These are phyloP conservation scores for Samia ricini DNA, from an alignment of 1,140 invertebrate species.

Conservation along the genomic window DNA sequence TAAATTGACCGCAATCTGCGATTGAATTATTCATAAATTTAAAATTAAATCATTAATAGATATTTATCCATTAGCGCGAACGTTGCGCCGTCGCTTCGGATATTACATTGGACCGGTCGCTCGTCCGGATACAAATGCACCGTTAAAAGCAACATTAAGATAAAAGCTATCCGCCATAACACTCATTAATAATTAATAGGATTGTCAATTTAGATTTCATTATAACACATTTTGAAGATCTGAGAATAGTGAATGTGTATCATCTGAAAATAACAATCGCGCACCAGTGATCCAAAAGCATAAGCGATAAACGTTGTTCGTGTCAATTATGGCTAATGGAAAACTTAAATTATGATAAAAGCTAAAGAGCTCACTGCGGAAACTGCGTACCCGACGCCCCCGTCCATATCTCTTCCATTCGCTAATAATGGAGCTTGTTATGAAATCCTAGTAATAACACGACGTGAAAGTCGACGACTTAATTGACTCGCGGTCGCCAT, in stretches of 20 bases:
- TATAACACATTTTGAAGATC: conserved; percentile 54
- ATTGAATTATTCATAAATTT: conserved; percentile 60
- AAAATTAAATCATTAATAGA: conserved; percentile 58
- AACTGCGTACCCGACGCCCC: conserved; percentile 55
- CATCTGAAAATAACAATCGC: conserved; percentile 73
- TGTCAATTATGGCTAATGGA: conserved; percentile 77
- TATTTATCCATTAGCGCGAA: conserved; percentile 69
- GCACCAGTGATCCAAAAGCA: conserved; percentile 55
- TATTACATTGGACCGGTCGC: conserved; percentile 66
- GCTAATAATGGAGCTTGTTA: conserved; percentile 14
- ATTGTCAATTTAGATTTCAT: conserved; percentile 67
- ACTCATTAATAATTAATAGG: conserved; percentile 73
- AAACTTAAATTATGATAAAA: conserved; percentile 78
- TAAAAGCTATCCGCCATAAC: conserved; percentile 70
- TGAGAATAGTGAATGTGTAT: conserved; percentile 72
- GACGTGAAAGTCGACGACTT: background rate
- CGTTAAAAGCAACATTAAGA: conserved; percentile 70
- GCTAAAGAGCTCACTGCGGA: conserved; percentile 60
- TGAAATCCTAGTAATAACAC: background rate
- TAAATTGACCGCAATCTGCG: background rate
- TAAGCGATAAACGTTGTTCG: conserved; percentile 76
- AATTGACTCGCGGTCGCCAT: background rate
- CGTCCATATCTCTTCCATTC: conserved; percentile 23
- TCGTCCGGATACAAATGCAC: conserved; percentile 52
- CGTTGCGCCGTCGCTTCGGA: conserved; percentile 48